phyloP scores from a whole-genome alignment of 1,140 invertebrate species.

The Drosophila nebulosa region DNA sequence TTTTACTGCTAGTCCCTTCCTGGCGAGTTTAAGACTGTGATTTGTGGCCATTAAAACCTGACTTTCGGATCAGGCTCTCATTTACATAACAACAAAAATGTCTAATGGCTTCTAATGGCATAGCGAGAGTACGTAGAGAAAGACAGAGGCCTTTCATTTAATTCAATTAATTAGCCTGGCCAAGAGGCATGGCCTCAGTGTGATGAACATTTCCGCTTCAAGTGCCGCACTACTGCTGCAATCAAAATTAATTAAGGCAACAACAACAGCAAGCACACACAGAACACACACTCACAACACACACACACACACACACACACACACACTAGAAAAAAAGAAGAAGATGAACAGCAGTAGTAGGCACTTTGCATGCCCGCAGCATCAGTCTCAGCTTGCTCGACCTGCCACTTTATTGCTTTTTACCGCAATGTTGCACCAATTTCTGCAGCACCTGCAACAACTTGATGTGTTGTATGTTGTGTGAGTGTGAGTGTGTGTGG shows the following conservation, averaged over 20 bases:
- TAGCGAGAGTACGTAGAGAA: conserved; percentile 3
- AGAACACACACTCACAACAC: neutral
- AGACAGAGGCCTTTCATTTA: conserved; percentile 47
- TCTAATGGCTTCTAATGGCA: conserved; percentile 44
- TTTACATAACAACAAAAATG: conserved; percentile 48
- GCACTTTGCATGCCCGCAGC: conserved; percentile 5
- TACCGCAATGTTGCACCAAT: conserved; percentile 65
- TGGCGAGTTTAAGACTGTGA: neutral
- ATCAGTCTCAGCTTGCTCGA: conserved; percentile 6
- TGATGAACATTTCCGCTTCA: conserved; percentile 73
- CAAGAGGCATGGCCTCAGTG: conserved; percentile 28
- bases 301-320: neutral
- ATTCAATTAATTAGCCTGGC: conserved; percentile 70
- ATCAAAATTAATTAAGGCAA: conserved; percentile 78
- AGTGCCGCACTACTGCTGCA: conserved; percentile 41
- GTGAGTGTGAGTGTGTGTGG: neutral
- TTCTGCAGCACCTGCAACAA: conserved; percentile 35
- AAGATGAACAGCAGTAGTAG: neutral
- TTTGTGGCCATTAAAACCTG: neutral
- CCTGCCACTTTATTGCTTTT: conserved; percentile 65
- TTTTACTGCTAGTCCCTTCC: conserved; percentile 2
- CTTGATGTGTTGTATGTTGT: conserved; percentile 3
- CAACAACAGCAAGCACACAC: conserved; percentile 38
- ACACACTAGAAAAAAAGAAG: neutral
- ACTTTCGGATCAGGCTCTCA: conserved; percentile 17